Evolutionary conservation across 2,797 vertebrate species (phyloP).

Genomic region (Uromys caudimaculatus): DNA sequence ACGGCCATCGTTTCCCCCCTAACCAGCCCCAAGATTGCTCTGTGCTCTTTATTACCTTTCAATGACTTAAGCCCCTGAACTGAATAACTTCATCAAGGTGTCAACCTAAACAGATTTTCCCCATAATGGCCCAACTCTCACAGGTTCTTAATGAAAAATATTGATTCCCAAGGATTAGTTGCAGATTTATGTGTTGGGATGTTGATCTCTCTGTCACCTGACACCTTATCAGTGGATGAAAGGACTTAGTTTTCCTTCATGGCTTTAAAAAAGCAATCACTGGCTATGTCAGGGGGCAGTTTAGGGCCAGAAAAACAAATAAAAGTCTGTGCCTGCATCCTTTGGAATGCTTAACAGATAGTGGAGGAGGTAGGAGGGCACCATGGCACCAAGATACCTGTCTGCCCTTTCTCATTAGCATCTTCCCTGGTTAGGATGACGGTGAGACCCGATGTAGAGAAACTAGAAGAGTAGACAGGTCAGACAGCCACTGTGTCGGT

Average conservation of each 20-base stretch:
- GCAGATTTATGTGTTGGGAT: slow-evolving; percentile 91
- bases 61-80: slow-evolving; percentile 90
- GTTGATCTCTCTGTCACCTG: slow-evolving; percentile 90
- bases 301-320: slow-evolving; percentile 86
- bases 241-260: slow-evolving; percentile 83
- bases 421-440: not conserved
- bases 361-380: not conserved
- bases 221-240: slow-evolving; percentile 88
- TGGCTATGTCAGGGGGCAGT: slow-evolving; percentile 82
- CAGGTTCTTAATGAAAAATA: slow-evolving; percentile 94
- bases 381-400: rapidly evolving
- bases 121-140: slow-evolving; percentile 89
- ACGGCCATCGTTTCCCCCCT: slow-evolving; percentile 80
- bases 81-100: slow-evolving; percentile 93
- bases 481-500: not conserved
- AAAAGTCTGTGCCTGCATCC: slow-evolving; percentile 80
- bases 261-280: slow-evolving; percentile 87
- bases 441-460: not conserved
- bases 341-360: slow-evolving; percentile 67
- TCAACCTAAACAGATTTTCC: slow-evolving; percentile 93
- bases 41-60: slow-evolving; percentile 91
- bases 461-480: not conserved
- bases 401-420: not conserved
- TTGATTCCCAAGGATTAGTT: slow-evolving; percentile 92
- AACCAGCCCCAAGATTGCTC: slow-evolving; percentile 85